A percentile compares a stretch with the other conserved stretches of the same genome.
Conservation (phyloP, 2,888 invertebrate species). For the Acanthococcus lagerstroemiae region DNA sequence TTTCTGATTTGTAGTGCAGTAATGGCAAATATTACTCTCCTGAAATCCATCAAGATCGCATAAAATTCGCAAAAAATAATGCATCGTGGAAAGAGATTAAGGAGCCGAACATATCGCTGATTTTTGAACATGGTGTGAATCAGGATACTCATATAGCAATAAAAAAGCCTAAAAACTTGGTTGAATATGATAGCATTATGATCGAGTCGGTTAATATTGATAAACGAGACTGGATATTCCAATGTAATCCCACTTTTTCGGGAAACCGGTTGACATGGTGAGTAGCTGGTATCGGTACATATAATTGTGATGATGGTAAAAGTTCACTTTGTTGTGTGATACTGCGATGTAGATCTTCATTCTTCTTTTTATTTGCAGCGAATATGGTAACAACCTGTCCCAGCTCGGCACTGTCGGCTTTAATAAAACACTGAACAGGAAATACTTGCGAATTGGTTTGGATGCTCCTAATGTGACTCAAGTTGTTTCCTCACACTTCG, state of each 20-base stretch:
- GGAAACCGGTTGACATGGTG: not conserved
- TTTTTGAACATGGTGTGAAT: not conserved
- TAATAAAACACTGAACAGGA: slow-evolving; percentile 10
- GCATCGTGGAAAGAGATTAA: slow-evolving; percentile 29
- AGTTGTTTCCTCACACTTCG: not conserved
- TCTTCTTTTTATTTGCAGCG: not conserved
- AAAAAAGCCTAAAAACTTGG: slow-evolving; percentile 22
- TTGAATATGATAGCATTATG: slow-evolving; percentile 49
- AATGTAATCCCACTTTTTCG: slow-evolving; percentile 1
- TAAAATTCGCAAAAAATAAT: slow-evolving; percentile 40
- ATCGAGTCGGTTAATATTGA: slow-evolving; percentile 59
- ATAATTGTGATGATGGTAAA: not conserved
- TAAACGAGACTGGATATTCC: slow-evolving; percentile 57
- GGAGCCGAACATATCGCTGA: slow-evolving; percentile 11
- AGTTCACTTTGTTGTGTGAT: not conserved
- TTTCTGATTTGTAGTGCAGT: slow-evolving; percentile 39
- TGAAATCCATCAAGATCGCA: slow-evolving; percentile 38
- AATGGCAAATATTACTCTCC: slow-evolving; percentile 43
- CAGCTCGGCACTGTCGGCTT: slow-evolving; percentile 12
- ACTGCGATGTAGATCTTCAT: not conserved
- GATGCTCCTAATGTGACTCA: too few relatives aligned
- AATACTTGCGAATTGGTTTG: slow-evolving; percentile 11
- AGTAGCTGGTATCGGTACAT: too few relatives aligned
- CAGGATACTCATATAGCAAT: slow-evolving; percentile 26
- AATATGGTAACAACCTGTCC: slow-evolving; percentile 15